These are phyloP conservation scores for Campaea margaritaria DNA, from an alignment of 2,888 invertebrate species.

Conservation along the genomic window DNA sequence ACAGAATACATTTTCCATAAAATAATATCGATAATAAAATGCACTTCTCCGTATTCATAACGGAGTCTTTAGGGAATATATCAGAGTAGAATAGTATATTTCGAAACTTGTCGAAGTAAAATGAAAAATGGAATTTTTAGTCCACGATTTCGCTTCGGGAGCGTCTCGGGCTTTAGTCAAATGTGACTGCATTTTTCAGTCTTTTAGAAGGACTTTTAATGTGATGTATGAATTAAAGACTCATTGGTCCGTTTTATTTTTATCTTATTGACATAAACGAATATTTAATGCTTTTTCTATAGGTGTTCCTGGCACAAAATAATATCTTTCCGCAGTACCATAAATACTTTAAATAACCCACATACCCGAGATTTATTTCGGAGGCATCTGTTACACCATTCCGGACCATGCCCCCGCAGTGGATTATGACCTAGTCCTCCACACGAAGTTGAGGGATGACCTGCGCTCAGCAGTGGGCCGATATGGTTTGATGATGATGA, in stretches of 20 bases:
- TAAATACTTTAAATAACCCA: too few relatives aligned
- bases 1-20: conserved; percentile 15
- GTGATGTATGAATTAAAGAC: conserved; percentile 5
- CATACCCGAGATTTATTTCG: too few relatives aligned
- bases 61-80: conserved; percentile 40
- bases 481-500: too few relatives aligned
- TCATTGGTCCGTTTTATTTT: conserved; percentile 4
- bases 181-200: conserved; percentile 39
- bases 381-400: too few relatives aligned
- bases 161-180: conserved; percentile 32
- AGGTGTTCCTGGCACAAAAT: too few relatives aligned
- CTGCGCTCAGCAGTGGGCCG: too few relatives aligned
- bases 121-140: conserved; percentile 43
- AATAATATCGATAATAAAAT: conserved; percentile 48
- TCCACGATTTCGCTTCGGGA: conserved; percentile 37
- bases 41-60: conserved; percentile 50
- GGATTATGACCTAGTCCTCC: too few relatives aligned
- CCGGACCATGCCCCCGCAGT: too few relatives aligned
- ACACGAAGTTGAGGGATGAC: too few relatives aligned
- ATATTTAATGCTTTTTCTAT: too few relatives aligned
- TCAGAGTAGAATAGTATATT: conserved; percentile 41
- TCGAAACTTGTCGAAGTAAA: conserved; percentile 43
- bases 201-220: conserved; percentile 25
- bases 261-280: not conserved
- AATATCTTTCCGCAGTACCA: too few relatives aligned